A percentile compares a stretch with the other conserved stretches of the same genome.
phyloP scores from a whole-genome alignment of 2,797 vertebrate species.

The Phoebastria nigripes region DNA sequence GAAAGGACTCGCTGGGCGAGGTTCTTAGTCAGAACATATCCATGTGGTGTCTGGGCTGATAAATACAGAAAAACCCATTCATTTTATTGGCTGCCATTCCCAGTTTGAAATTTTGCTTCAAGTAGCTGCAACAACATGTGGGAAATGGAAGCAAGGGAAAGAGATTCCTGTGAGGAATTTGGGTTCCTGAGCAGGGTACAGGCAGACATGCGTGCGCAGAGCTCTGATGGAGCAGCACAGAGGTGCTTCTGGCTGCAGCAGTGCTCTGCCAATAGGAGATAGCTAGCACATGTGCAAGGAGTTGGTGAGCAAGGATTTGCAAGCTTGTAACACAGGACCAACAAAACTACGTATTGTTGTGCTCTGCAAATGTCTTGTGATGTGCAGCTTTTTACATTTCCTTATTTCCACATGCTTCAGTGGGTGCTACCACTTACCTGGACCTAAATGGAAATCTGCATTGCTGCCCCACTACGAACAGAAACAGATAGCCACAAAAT shows the following conservation, averaged over 20 bases:
- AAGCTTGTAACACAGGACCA: background rate
- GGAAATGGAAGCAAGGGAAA: background rate
- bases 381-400: background rate
- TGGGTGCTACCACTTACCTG: background rate
- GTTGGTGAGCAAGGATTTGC: background rate
- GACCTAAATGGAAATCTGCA: background rate
- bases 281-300: background rate
- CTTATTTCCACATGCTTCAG: background rate
- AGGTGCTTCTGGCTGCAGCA: background rate
- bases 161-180: background rate
- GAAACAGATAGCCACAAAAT: background rate
- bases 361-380: background rate
- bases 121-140: background rate
- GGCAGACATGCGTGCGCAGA: rapidly evolving
- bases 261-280: background rate
- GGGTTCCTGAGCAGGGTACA: background rate
- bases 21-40: background rate
- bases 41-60: background rate
- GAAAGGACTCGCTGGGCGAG: background rate
- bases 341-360: background rate
- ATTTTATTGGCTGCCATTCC: background rate
- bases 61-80: background rate
- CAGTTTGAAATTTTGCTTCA: background rate
- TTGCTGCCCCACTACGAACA: background rate
- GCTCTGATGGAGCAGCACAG: background rate